Conservation (phyloP, 1,140 invertebrate species). For the Aphelinus atriplicis region DNA sequence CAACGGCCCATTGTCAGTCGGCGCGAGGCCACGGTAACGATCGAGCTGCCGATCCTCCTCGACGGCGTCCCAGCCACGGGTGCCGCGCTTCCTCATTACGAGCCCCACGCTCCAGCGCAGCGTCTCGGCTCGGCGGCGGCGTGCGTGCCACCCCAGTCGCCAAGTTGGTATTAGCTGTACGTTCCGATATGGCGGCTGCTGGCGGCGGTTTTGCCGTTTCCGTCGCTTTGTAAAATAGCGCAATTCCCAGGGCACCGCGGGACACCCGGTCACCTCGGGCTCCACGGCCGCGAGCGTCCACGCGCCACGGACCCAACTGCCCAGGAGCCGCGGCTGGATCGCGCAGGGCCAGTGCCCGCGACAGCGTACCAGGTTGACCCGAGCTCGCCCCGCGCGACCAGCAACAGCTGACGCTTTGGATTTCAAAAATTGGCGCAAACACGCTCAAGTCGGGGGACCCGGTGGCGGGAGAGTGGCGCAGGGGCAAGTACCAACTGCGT, state of each 20-base stretch:
- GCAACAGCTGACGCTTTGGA: not conserved
- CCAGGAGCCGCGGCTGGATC: not conserved
- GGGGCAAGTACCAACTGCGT: not conserved
- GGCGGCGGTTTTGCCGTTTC: no score
- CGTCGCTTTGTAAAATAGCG: not conserved
- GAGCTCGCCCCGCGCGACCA: not conserved
- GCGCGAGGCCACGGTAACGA: no score
- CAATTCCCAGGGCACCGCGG: not conserved
- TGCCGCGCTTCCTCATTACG: not conserved
- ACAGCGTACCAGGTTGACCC: not conserved
- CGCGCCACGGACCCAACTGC: no score
- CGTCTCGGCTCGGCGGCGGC: no score
- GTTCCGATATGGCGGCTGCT: no score
- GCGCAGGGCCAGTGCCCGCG: not conserved
- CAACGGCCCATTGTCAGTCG: no score
- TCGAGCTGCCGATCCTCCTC: not conserved
- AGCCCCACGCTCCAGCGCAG: not conserved
- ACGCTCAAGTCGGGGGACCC: not conserved
- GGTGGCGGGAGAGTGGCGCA: conserved; percentile 22
- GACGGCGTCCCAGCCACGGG: not conserved
- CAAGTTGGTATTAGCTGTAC: no score
- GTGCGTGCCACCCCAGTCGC: no score
- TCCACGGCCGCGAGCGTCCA: no score
- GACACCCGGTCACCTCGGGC: not conserved
- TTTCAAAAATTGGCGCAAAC: conserved; percentile 38